Evolutionary conservation across 1,140 invertebrate genomes (phyloP), one percentile per base, ranked within the genome.

Genomic region (Odontomachus brunneus): DNA sequence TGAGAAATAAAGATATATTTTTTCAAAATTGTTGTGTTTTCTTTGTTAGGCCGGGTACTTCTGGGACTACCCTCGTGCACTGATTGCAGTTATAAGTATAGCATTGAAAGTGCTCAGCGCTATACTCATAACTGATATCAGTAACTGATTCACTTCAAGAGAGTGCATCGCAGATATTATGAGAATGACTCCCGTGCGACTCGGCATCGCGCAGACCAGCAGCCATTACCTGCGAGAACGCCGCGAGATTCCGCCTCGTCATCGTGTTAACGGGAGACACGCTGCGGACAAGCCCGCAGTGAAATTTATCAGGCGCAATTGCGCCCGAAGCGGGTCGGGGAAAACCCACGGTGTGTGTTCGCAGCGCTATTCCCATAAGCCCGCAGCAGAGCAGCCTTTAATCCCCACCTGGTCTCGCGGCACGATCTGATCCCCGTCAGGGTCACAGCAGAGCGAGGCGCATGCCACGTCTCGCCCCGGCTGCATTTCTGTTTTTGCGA

Each of bases 181-280:
- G 19, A 62, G 5, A 62, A 74, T 62, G 29, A 63, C 51, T 49
- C 51, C 17, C 14, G 2, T 11, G 5, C 15, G 22, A 19, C n/a
- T 24, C n/a, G n/a, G n/a, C n/a, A n/a, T n/a, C n/a, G n/a, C n/a
- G n/a, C n/a, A n/a, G n/a, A n/a, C n/a, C n/a, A n/a, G n/a, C n/a
- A n/a, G n/a, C n/a, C n/a, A n/a, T n/a, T n/a, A n/a, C n/a, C n/a
- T n/a, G n/a, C n/a, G n/a, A n/a, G n/a, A n/a, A n/a, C n/a, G n/a
- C n/a, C n/a, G 38, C n/a, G 53, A 55, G 53, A 55, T 55, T 55
- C n/a, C 19, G 53, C 53, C 22, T 55, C n/a, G 19, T 55, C 53
- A 22, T 55, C 53, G 19, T n/a, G n/a, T 55, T 55, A 55, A 55
- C 53, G n/a, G n/a, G n/a, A 55, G 19, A 55, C 53, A 19, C n/a